Evolutionary conservation across 2,113 vertebrate species (phyloP).

Genomic region (Stigmatopora nigra): DNA sequence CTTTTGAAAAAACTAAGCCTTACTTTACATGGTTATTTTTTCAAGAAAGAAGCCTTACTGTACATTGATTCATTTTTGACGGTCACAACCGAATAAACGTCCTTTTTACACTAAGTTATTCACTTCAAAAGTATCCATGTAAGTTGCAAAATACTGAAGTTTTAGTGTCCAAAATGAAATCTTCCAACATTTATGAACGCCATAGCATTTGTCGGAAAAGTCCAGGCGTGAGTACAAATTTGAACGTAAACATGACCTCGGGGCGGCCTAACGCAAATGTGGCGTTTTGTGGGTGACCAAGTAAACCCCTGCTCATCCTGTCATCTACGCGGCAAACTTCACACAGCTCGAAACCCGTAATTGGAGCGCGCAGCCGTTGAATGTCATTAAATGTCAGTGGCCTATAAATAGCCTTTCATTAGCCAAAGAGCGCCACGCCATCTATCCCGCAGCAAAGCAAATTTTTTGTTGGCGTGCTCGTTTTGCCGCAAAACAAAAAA

Average conservation of each 20-base stretch:
- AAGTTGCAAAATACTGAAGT: too few species aligned
- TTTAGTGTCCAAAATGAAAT: too few species aligned
- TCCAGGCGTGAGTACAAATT: background rate
- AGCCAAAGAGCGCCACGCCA: background rate
- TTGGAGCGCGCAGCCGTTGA: background rate
- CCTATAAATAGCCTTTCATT: constrained; percentile 7
- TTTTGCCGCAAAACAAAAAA: background rate
- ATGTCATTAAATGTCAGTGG: constrained; percentile 7
- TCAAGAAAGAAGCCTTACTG: too few species aligned
- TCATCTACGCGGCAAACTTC: background rate
- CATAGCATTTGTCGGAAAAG: background rate
- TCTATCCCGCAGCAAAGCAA: background rate
- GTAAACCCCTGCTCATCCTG: background rate
- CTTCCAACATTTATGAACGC: too few species aligned
- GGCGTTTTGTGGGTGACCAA: background rate
- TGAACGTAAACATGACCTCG: background rate
- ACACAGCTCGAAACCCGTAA: background rate
- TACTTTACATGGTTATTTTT: too few species aligned
- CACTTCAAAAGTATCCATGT: too few species aligned
- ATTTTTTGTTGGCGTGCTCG: background rate
- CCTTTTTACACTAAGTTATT: too few species aligned
- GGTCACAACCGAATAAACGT: too few species aligned
- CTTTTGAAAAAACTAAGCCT: too few species aligned
- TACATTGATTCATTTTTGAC: too few species aligned
- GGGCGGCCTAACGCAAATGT: background rate